Base-by-base conservation (phyloP, 1,140 invertebrate species). In the Microplitis mediator region DNA sequence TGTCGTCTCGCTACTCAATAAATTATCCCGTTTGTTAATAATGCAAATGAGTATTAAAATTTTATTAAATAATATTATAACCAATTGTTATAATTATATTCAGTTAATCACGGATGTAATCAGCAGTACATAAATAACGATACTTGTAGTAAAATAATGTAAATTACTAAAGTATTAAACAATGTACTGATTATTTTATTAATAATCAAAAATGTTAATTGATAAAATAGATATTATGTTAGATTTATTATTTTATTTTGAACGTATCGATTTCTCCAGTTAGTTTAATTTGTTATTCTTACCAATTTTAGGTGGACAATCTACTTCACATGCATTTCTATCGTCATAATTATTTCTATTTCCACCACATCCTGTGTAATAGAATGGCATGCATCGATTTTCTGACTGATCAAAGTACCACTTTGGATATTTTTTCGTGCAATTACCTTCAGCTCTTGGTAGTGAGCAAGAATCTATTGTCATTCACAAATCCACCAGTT, bases 311-410 rank as follows among this genome's bases (percentile, higher is more conserved):
- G 91, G 88, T 52, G 95, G 94, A 87, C 97, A 98, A 79, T 91
- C 89, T 67, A 89, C 84, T 79, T 93, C 92, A 85, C 97, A 98
- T 83, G 91, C 90, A 74, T 91, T 90, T 84, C 92, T 90, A 81
- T 90, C 91, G 54, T 90, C 89, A 90, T 96, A 98, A 81, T 93
- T 93, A 89, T 98, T 98, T 80, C 88, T 90, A 88, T 97, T 98
- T 74, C 95, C 96, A 77, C 92, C 92, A 88, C 95, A 97, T 75
- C 97, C 97, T 72, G 92, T 92, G 89, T 95, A 98, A 90, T 97
- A 97, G 90, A 99, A 99, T 58, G 95, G 95, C 88, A 94, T 90
- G 90, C 97, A 99, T 69, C 93, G 90, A 83, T 96, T 94, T 84
- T 96, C 92, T 36, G 89, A 88, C 58, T 89, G 88, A 84, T 97